Percentiles rank a stretch among this genome's conserved stretches.
phyloP scores from a whole-genome alignment of 2,113 vertebrate species.

The Albula glossodonta region DNA sequence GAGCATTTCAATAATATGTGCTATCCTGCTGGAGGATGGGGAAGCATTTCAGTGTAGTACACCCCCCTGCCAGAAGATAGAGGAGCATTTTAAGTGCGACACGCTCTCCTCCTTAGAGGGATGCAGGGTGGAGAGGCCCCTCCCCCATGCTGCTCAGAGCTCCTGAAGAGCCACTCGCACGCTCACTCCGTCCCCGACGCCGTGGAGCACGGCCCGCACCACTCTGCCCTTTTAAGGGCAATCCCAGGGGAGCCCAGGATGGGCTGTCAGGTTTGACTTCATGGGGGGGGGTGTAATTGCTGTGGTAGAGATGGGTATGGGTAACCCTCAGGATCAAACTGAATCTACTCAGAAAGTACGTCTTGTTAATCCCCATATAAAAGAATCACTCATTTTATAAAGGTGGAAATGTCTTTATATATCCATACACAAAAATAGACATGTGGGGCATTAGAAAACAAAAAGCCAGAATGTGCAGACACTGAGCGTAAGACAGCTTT shows the following conservation, averaged over 20 bases:
- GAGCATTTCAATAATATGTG: conserved; percentile 18
- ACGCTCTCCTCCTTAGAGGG: conserved; percentile 18
- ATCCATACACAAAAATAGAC: too few relatives aligned
- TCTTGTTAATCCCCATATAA: too few relatives aligned
- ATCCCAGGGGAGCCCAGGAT: background rate
- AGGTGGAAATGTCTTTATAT: too few relatives aligned
- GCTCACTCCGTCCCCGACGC: background rate
- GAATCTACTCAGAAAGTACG: too few relatives aligned
- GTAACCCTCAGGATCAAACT: too few relatives aligned
- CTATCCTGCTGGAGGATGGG: too few relatives aligned
- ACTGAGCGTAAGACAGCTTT: too few relatives aligned
- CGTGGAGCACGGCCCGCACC: background rate
- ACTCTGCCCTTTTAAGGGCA: background rate
- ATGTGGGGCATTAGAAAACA: too few relatives aligned
- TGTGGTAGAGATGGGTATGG: background rate
- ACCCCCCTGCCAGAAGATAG: background rate
- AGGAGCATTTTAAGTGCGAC: conserved; percentile 16
- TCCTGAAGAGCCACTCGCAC: background rate
- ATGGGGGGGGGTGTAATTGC: background rate
- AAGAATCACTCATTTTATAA: too few relatives aligned
- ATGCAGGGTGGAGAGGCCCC: background rate
- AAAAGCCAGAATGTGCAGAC: too few relatives aligned
- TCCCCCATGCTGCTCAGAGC: background rate
- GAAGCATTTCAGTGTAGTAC: conserved; percentile 25
- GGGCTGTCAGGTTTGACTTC: background rate